Base-by-base conservation (phyloP, 1,140 invertebrate species). In the Oedothorax gibbosus region DNA sequence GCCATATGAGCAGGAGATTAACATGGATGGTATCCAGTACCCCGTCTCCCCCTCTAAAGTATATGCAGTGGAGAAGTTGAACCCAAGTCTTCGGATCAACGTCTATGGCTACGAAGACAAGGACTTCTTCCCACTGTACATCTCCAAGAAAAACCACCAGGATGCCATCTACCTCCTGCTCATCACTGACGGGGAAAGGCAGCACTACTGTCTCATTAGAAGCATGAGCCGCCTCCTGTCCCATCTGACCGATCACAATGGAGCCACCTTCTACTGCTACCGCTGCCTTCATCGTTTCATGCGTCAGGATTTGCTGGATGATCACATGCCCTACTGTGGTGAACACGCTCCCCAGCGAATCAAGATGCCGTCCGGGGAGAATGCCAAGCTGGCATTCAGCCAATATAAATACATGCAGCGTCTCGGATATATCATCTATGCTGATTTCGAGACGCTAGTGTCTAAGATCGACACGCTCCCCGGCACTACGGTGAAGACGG, bases 391-490 rank as follows among this genome's bases (percentile, higher is more conserved):
- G 53, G 4, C 50, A 50, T 50, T 14, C 11, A 50, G 6, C 71
- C 71, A 9, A 5, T 12, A 7, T 21, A 53, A 54, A 15, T 14
- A n/a, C 21, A 73, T 18, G 51, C 35, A 73, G 35, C 21, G 9
- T 50, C 12, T 73, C 10, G 6, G 10, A 0, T 73, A 73, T 54
- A 53, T 50, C 50, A 51, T 73, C 12, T 73, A 73, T 54, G 71
- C 71, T 50, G 71, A 73, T 9, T 73, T 73, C 21, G 71, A 73
- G 20, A 11, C 71, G 14, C 12, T 73, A 3, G 14, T 73, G 14
- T n/a, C 14, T 2, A 73, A 54, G 20, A n/a, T 54, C 20, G 14
- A 50, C 20, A 35, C 50, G 8, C 9, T 50, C 50, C 51, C 20
- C 6, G 14, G 12, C 10, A 15, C 11, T 54, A 73, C 71, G 53